Evolutionary conservation across 2,113 vertebrate genomes (phyloP).

Genomic region (Isichthys henryi): DNA sequence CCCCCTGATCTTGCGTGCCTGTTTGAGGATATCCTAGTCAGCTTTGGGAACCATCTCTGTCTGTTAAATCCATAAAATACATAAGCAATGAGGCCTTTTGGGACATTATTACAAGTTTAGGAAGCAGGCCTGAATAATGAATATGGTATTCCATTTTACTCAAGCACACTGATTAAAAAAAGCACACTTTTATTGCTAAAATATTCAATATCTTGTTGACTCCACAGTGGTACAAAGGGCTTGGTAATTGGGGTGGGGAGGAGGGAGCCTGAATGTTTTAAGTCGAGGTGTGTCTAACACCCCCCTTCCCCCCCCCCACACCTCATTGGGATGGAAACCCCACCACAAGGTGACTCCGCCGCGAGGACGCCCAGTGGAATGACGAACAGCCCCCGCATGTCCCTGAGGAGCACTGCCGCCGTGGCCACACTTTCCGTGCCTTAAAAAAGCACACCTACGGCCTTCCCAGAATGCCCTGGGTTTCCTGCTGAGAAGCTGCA

Average conservation of each 20-base stretch:
- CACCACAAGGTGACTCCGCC: slow-evolving; percentile 3
- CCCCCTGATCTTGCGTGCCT: neutral
- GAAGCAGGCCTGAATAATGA: neutral
- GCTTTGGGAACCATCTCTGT: neutral
- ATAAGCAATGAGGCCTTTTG: neutral
- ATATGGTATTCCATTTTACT: slow-evolving; percentile 1
- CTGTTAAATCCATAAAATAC: neutral
- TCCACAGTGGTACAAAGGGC: neutral
- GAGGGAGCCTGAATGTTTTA: neutral
- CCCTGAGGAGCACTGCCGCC: neutral
- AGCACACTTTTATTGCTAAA: neutral
- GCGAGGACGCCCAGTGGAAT: slow-evolving; percentile 1
- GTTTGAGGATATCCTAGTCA: neutral
- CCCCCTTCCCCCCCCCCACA: neutral
- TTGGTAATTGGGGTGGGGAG: neutral
- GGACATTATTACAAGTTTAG: slow-evolving; percentile 1
- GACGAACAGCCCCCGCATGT: neutral
- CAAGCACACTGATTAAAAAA: neutral
- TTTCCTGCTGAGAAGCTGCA: neutral
- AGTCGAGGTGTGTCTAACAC: neutral
- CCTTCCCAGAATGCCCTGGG: neutral
- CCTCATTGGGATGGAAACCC: neutral
- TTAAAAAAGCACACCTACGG: slow-evolving; percentile 1
- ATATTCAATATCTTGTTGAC: slow-evolving; percentile 8
- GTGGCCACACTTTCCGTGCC: neutral